phyloP scores from a whole-genome alignment of 2,113 vertebrate species.

The Laterallus jamaicensis region DNA sequence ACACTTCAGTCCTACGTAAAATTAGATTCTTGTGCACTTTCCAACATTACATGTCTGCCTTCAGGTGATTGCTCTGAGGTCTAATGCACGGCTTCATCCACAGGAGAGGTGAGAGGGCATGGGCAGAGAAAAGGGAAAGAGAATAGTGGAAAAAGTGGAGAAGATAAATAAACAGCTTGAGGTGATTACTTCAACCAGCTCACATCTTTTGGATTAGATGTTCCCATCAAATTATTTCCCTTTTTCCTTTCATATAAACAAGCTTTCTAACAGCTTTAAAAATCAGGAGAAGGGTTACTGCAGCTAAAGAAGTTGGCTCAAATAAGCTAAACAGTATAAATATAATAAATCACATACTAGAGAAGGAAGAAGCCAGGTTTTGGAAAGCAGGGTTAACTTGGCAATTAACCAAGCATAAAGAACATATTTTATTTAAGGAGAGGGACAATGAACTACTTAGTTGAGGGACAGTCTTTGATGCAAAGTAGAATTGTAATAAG shows the following conservation, averaged over 20 bases:
- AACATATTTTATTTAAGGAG: neutral
- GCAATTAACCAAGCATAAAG: neutral
- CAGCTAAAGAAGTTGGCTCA: neutral
- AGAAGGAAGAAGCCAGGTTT: neutral
- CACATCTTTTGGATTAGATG: neutral
- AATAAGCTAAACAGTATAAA: neutral
- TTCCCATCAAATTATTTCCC: neutral
- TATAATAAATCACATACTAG: neutral
- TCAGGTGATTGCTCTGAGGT: neutral
- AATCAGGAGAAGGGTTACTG: neutral
- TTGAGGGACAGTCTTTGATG: neutral
- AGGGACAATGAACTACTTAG: neutral
- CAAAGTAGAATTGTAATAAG: neutral
- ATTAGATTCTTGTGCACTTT: neutral
- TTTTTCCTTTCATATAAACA: neutral
- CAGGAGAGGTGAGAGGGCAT: neutral
- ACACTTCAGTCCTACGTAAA: neutral
- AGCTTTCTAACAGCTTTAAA: neutral
- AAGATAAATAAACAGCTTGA: neutral
- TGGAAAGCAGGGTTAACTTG: neutral
- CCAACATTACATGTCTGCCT: fast-evolving
- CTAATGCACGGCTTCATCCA: neutral
- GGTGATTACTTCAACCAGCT: neutral
- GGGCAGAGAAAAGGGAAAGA: neutral
- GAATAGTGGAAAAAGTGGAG: neutral